Evolutionary conservation across 2,113 vertebrate species (phyloP).

Genomic region (Lampris megalopsis): DNA sequence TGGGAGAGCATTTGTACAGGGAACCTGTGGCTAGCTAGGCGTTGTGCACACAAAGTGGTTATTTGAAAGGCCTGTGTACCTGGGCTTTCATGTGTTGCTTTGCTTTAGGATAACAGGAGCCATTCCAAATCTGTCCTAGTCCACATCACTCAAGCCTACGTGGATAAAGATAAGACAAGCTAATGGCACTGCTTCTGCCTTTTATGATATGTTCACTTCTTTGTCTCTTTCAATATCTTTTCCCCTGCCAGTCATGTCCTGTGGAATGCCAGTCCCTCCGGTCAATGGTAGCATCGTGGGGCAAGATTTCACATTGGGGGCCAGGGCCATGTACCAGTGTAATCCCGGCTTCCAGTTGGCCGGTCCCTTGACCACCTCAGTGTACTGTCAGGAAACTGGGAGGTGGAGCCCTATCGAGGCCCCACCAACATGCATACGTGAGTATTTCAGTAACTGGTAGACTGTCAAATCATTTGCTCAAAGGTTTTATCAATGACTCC

Average conservation of each 20-base stretch:
- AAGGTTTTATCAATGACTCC: too few species aligned
- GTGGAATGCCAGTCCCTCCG: slow-evolving; percentile 90
- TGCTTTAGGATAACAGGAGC: background rate
- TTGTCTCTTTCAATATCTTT: background rate
- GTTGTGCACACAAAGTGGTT: slow-evolving; percentile 42
- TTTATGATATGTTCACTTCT: background rate
- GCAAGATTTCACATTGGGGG: slow-evolving; percentile 93
- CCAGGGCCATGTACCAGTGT: slow-evolving; percentile 91
- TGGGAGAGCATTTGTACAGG: slow-evolving; percentile 46
- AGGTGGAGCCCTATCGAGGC: slow-evolving; percentile 91
- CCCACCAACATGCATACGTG: slow-evolving; percentile 89
- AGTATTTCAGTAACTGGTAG: slow-evolving; percentile 68
- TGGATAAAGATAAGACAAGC: background rate
- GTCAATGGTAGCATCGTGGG: slow-evolving; percentile 91
- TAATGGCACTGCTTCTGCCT: too few species aligned
- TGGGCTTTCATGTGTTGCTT: background rate
- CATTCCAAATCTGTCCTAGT: background rate
- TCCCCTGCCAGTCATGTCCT: slow-evolving; percentile 88
- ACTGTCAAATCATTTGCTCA: background rate
- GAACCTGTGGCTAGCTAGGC: slow-evolving; percentile 33
- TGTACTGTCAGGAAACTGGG: slow-evolving; percentile 89
- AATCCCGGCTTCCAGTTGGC: slow-evolving; percentile 90
- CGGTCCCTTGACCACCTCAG: slow-evolving; percentile 76
- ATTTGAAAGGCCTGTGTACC: slow-evolving; percentile 14
- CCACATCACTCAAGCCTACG: background rate